phyloP scores from a whole-genome alignment of 2,113 vertebrate species.

The Carollia perspicillata region DNA sequence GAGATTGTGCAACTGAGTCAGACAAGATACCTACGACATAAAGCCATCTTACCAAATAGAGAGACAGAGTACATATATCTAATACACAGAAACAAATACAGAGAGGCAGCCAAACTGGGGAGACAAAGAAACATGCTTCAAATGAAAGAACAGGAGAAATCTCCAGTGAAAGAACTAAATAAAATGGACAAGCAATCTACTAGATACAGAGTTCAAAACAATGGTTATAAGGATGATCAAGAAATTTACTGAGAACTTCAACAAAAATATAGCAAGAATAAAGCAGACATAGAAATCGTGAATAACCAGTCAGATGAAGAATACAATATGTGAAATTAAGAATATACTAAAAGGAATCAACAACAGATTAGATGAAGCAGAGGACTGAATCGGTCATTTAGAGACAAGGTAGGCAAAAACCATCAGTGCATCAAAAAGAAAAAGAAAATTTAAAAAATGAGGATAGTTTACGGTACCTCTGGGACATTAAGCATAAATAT shows the following conservation, averaged over 20 bases:
- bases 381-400: not conserved
- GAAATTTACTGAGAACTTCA: not conserved
- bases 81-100: not conserved
- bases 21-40: not conserved
- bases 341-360: not conserved
- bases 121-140: not conserved
- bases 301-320: not conserved
- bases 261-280: not conserved
- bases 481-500: not conserved
- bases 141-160: not conserved
- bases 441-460: not conserved
- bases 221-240: not conserved
- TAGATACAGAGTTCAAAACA: not conserved
- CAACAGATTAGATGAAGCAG: not conserved
- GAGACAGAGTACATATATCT: not conserved
- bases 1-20: not conserved
- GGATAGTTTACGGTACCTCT: not conserved
- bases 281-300: not conserved
- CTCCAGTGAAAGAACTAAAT: not conserved
- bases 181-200: not conserved
- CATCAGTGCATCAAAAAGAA: not conserved
- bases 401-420: not conserved
- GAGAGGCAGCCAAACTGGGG: not conserved
- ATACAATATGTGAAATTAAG: not conserved
- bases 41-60: not conserved